Base-by-base conservation (phyloP, 2,888 invertebrate species). In the Cinara cedri region DNA sequence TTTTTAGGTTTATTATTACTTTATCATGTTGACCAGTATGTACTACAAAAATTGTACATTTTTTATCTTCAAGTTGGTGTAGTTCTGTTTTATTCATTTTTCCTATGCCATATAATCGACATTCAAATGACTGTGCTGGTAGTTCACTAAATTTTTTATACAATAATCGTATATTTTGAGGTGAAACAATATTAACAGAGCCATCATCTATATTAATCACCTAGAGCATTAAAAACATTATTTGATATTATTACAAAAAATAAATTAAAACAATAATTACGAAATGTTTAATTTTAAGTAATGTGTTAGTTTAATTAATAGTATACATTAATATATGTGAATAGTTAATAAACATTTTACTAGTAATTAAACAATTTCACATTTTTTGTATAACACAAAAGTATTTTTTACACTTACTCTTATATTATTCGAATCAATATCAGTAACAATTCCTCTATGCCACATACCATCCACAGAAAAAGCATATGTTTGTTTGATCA, bases 21-120 rank as follows among this genome's bases (percentile, higher is more conserved):
- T 76, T 57, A 19, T 54, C 49, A 24, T 44, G 11, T 49, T 57
- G 44, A 57, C 68, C 44, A 2, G 13, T 68, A 24, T 42, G 21
- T 19, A 66, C 66, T 42, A 76, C 11, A n/a, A n/a, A 26, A 3
- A 76, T 57, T 57, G 16, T 34, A 57, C 76, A 76, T 46, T 57
- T 26, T 26, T 57, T 68, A 49, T 76, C n/a, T 1, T 57, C 6
- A 26, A 76, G 55, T 46, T 46, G 13, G 9, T 26, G 19, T 1
- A 76, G 16, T 8, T 46, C 19, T 26, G 66, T 14, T 68, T 66
- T 46, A 9, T 49, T 49, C 0, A 76, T 49, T 26, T 13, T 26
- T n/a, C 46, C 46, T 57, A 76, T 68, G 19, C 76, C 76, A 13
- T 76, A 24, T 68, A 76, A 76, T 10, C 19, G 14, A 68, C 76